A percentile compares a stretch with the other conserved stretches of the same genome.
Conservation (phyloP, 2,113 vertebrate species). For the Taxidea taxus region DNA sequence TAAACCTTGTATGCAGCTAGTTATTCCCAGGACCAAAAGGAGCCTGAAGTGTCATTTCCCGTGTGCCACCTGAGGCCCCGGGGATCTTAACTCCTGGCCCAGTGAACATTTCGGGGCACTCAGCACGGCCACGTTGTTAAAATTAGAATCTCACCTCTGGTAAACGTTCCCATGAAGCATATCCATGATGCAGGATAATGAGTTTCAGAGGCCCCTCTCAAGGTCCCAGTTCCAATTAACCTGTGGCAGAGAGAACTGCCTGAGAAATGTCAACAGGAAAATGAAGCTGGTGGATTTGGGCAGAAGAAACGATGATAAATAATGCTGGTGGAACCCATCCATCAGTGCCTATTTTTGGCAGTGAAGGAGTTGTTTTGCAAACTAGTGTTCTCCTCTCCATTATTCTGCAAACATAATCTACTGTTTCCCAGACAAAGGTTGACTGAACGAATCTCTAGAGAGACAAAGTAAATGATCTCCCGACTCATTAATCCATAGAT, state of each 20-base stretch:
- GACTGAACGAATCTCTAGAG: slow-evolving; percentile 1
- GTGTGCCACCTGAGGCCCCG: background rate
- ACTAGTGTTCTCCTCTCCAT: background rate
- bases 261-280: slow-evolving; percentile 48
- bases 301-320: slow-evolving; percentile 39
- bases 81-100: background rate
- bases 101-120: background rate
- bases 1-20: background rate
- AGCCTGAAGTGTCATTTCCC: background rate
- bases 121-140: background rate
- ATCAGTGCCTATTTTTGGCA: background rate
- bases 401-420: background rate
- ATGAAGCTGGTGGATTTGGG: background rate
- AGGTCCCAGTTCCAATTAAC: slow-evolving; percentile 58
- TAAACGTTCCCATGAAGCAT: slow-evolving; percentile 5
- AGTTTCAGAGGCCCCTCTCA: slow-evolving; percentile 37
- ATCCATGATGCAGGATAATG: slow-evolving; percentile 48
- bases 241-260: background rate
- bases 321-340: background rate
- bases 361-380: slow-evolving; percentile 10
- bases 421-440: background rate
- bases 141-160: slow-evolving; percentile 46
- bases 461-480: background rate
- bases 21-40: background rate
- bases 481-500: background rate